Evolutionary conservation across 2,888 invertebrate species (phyloP), one percentile per base, ranked within the genome.

Genomic region (Watsonalla cultraria): DNA sequence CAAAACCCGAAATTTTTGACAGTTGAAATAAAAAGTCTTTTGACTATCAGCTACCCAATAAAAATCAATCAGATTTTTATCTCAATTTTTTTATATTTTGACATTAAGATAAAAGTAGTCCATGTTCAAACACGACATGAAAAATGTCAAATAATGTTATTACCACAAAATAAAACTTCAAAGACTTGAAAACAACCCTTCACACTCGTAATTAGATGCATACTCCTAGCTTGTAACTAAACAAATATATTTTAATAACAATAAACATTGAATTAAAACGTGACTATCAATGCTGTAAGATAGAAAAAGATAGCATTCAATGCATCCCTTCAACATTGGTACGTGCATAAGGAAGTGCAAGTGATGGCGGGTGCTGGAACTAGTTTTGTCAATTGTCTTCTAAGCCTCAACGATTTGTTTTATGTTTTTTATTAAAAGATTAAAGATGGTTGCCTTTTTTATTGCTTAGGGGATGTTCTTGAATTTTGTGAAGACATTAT

Each of bases 241-340:
- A 80, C 76, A 82, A 79, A 79, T 75, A 75, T 73, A 87, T 87
- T 85, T 78, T 35, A 84, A 84, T 87, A 64, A 85, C 78, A 86
- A 87, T 78, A 71, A 74, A 74, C 70, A 70, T 71, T 80, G 81
- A 76, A 82, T 72, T 72, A 70, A 70, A 73, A 72, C 74, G 74
- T 76, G 74, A 72, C 68, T 61, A 62, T 56, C 42, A 0, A 42
- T 1, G 37, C 7, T 37, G 7, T 37, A 42, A 42, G 42, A 9
- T 42, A 11, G 11, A 37, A 7, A 11, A 11, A 11, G 42, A 42
- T 5, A 11, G 5, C 42, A 42, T 42, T 11, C 8, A 8, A 7
- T 8, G 7, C 5, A 8, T 42, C 42, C 42, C 11, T 42, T 42
- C 37, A 7, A 37, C 42, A 42, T 42, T 42, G 11, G 42, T 42